Conservation (phyloP, 2,113 vertebrate genomes). For the Ctenodactylus gundi region DNA sequence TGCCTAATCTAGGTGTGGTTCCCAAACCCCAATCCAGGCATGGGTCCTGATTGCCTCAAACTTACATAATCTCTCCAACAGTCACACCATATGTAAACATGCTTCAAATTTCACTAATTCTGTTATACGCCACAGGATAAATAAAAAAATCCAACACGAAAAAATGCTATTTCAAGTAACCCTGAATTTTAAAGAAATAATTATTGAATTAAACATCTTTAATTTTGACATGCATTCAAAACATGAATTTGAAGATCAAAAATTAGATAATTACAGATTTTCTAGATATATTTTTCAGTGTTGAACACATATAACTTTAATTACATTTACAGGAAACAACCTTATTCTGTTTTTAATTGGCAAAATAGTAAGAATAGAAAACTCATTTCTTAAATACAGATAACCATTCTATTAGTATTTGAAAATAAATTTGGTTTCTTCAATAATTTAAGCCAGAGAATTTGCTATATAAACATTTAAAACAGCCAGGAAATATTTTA, state of each 20-base stretch:
- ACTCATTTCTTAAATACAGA: background rate
- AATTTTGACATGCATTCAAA: background rate
- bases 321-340: background rate
- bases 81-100: background rate
- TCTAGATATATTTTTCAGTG: background rate
- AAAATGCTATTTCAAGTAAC: background rate
- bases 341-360: background rate
- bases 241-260: background rate
- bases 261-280: background rate
- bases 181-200: background rate
- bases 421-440: conserved; percentile 16
- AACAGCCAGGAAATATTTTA: conserved; percentile 41
- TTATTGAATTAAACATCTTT: background rate
- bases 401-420: background rate
- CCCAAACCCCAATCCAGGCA: too few relatives aligned
- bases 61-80: too few relatives aligned
- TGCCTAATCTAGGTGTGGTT: too few relatives aligned
- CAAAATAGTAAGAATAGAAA: background rate
- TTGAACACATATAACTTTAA: background rate
- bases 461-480: conserved; percentile 46
- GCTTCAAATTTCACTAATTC: background rate
- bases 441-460: conserved; percentile 14
- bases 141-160: background rate
- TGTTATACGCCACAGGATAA: background rate
- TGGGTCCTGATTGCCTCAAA: too few relatives aligned